Evolutionary conservation across 2,888 invertebrate genomes (phyloP), one percentile per base, ranked within the genome.

Genomic region (Hypsopygia costalis): DNA sequence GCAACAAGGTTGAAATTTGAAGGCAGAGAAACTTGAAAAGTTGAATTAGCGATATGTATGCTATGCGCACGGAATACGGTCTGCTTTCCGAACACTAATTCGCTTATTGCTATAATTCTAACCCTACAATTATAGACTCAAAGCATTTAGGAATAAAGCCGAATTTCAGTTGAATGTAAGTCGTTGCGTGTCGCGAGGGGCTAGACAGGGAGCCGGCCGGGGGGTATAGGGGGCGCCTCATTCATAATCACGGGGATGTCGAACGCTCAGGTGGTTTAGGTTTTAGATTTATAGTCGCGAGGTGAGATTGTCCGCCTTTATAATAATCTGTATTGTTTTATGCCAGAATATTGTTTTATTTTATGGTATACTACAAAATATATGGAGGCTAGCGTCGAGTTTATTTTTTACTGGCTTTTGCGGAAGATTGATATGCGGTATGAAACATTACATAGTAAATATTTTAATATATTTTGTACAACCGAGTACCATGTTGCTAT

Each of bases 221-320:
- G 51, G 56, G 52, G 57, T 55, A 55, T 45, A 46, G 54, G 55
- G 51, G 52, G 67, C 62, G 58, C 69, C 78, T 73, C 75, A 81
- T 81, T 85, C 80, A 81, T 83, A 81, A 83, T 79, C 78, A 74
- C 75, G 64, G 74, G 76, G 69, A 72, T 68, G 81, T 81, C 78
- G 80, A 80, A 80, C 77, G 81, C 83, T 79, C 85, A 85, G 85
- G 83, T 86, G 86, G 81, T 79, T 77, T 70, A 74, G 78, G 74
- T 77, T 78, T 77, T 74, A 79, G 81, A 85, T 85, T 83, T 85
- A 85, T 82, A 68, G 81, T 67, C 61, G 58, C 58, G 72, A 78
- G 76, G 81, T 75, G 78, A 79, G 74, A 72, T 73, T 71, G 74
- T 62, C 69, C 60, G 51, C 68, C 58, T 57, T 62, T 66, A 64